These are phyloP conservation scores for Hippocampus guttulatus DNA, from an alignment of 2,113 vertebrate genomes.

Conservation along the genomic window DNA sequence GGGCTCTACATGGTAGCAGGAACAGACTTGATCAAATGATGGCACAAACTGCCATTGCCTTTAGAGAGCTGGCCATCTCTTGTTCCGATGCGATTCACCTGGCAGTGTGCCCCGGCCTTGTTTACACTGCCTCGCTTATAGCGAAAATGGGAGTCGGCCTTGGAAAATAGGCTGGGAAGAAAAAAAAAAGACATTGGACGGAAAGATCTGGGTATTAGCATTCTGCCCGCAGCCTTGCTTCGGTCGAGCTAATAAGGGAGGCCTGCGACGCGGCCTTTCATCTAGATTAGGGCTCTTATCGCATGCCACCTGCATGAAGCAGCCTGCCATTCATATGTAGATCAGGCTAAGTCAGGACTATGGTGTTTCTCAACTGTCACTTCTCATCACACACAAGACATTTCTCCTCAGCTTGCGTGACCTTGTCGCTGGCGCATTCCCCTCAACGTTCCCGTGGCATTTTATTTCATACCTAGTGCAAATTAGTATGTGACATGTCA, in stretches of 20 bases:
- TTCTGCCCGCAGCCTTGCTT: slow-evolving; percentile 55
- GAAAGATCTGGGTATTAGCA: slow-evolving; percentile 61
- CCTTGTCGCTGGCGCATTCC: slow-evolving; percentile 40
- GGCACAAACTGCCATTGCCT: slow-evolving; percentile 62
- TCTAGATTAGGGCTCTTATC: slow-evolving; percentile 69
- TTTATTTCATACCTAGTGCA: neutral
- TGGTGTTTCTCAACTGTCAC: slow-evolving; percentile 59
- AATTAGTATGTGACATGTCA: neutral
- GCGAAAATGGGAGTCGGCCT: slow-evolving; percentile 34
- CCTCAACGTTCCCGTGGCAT: slow-evolving; percentile 22
- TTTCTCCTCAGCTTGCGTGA: slow-evolving; percentile 41
- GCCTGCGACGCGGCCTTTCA: slow-evolving; percentile 59
- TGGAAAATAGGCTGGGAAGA: slow-evolving; percentile 23
- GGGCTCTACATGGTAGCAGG: slow-evolving; percentile 74
- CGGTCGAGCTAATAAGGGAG: slow-evolving; percentile 66
- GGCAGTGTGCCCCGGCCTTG: slow-evolving; percentile 40
- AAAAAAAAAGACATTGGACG: slow-evolving; percentile 7
- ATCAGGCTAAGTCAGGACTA: slow-evolving; percentile 59
- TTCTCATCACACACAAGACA: slow-evolving; percentile 52
- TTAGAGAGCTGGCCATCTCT: slow-evolving; percentile 39
- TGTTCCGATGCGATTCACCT: slow-evolving; percentile 40
- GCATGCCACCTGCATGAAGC: slow-evolving; percentile 65
- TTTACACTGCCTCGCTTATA: slow-evolving; percentile 48
- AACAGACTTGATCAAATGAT: slow-evolving; percentile 80
- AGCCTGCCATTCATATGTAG: slow-evolving; percentile 66